Conservation (phyloP, 2,797 vertebrate genomes). For the Falco naumanni region DNA sequence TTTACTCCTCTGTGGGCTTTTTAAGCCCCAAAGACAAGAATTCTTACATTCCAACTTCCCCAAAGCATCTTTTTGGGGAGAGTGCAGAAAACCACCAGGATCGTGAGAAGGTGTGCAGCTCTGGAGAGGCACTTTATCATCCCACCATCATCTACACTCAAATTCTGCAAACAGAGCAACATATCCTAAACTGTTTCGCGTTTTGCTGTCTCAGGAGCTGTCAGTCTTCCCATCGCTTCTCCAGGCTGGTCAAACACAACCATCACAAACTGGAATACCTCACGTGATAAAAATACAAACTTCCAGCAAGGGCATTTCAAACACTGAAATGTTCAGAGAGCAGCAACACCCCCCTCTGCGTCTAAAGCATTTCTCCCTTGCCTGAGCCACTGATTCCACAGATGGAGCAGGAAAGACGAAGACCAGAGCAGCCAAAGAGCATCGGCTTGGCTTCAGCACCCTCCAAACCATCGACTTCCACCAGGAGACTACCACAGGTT, state of each 20-base stretch:
- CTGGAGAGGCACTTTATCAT: not conserved
- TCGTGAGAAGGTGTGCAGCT: not conserved
- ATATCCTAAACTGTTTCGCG: accelerated
- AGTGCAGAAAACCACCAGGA: not conserved
- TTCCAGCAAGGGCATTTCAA: not conserved
- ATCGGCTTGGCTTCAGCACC: not conserved
- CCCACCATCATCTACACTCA: accelerated
- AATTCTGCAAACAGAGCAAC: not conserved
- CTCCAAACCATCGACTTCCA: not conserved
- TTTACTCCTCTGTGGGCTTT: not conserved
- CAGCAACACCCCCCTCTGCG: too few species aligned
- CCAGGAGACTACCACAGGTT: not conserved
- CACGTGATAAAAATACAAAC: not conserved
- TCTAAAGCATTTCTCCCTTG: not conserved
- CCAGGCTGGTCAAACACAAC: not conserved
- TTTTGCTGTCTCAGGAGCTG: not conserved
- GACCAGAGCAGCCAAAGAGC: not conserved
- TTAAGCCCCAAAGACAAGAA: not conserved
- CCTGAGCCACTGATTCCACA: not conserved
- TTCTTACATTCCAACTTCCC: not conserved
- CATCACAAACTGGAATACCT: too few species aligned
- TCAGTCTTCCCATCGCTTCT: not conserved
- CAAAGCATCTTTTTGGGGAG: not conserved
- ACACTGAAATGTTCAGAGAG: too few species aligned
- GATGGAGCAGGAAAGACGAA: not conserved